Percentiles rank a stretch among this genome's conserved stretches.
phyloP scores from a whole-genome alignment of 2,888 invertebrate genomes.

The Fragum fragum region DNA sequence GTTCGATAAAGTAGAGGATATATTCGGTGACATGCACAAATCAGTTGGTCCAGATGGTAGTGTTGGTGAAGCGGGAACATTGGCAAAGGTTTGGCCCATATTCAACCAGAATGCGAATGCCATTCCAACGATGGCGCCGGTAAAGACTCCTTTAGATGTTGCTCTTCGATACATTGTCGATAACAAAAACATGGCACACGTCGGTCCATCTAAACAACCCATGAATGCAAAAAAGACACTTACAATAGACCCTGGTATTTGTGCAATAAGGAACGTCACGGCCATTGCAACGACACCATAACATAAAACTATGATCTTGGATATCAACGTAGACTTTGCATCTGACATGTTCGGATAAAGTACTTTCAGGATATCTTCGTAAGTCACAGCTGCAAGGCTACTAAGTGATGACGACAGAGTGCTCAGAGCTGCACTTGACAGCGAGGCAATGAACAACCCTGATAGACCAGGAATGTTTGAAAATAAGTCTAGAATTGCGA shows the following conservation, averaged over 20 bases:
- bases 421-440: constrained; percentile 52
- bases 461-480: constrained; percentile 36
- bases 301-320: constrained; percentile 40
- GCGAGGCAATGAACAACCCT: constrained; percentile 48
- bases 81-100: constrained; percentile 30
- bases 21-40: constrained; percentile 23
- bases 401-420: constrained; percentile 47
- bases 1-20: constrained; percentile 7
- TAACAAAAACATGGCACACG: constrained; percentile 42
- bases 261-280: constrained; percentile 29
- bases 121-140: constrained; percentile 33
- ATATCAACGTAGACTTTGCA: constrained; percentile 32
- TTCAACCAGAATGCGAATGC: constrained; percentile 36
- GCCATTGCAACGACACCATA: constrained; percentile 44
- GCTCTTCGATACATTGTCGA: constrained; percentile 38
- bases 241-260: constrained; percentile 30
- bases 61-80: constrained; percentile 24
- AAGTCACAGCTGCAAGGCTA: constrained; percentile 40
- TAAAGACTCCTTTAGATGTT: constrained; percentile 45
- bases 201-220: constrained; percentile 49
- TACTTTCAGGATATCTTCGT: constrained; percentile 40
- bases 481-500: constrained; percentile 43
- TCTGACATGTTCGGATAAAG: constrained; percentile 32
- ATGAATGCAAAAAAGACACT: constrained; percentile 33
- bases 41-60: constrained; percentile 42